Base-by-base conservation (phyloP, 2,797 vertebrate species). In the Sparus aurata region DNA sequence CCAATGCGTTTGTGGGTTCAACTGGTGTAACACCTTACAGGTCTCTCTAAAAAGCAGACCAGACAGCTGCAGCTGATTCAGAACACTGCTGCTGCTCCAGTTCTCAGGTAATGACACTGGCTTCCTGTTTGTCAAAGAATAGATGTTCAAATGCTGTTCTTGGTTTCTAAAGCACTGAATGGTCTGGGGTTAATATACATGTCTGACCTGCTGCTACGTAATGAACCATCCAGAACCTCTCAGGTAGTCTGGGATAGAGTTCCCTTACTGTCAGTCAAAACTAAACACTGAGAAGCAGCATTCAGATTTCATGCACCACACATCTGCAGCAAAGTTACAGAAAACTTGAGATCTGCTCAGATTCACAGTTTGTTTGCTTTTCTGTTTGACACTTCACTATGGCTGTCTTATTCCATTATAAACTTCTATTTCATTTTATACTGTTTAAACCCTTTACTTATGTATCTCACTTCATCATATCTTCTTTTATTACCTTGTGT, bases 321-420 rank as follows among this genome's bases (percentile, higher is more conserved):
- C 5, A 41, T 74, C 10, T 41, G 45, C 20, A 58, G 8, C 30
- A 66, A 50, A 66, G 27, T 50, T 46, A 12, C 45, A 75, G 63
- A 66, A n/a, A 57, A 55, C 22, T 11, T 27, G 27, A 41, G 30
- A 20, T 70, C n/a, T 27, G 15, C 18, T 30, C 11, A 16, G 49
- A 53, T 46, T 27, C 3, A 2, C 6, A 18, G 34, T 25, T 43
- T 10, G 13, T 13, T 57, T 54, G n/a, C 52, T 57, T 57, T 22
- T 20, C 18, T 41, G 30, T 41, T 53, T 41, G 1, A 12, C 20
- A 23, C 15, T 54, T n/a, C 49, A 34, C 3, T 15, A 8, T 15
- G 9, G 1, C 25, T 52, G 18, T 55, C 17, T n/a, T n/a, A 54
- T 17, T 57, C 2, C 5, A 50, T 10, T 38, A 38, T 38, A 10